phyloP scores from a whole-genome alignment of 2,113 vertebrate genomes.

The Tragelaphus scriptus region DNA sequence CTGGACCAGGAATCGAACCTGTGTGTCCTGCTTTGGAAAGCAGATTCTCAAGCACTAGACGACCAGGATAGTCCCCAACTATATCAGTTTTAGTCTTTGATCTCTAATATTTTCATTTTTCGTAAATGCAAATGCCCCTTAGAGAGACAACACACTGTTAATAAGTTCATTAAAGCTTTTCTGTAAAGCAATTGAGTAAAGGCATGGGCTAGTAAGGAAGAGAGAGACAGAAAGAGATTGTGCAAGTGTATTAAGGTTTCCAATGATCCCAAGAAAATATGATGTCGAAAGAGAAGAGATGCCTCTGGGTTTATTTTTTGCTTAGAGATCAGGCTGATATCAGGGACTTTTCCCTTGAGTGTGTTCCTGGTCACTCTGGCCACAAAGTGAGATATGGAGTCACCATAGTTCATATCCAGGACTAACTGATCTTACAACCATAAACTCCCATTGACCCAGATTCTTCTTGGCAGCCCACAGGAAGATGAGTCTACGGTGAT shows the following conservation, averaged over 20 bases:
- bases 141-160: background rate
- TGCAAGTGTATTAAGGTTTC: background rate
- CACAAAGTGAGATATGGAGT: background rate
- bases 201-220: background rate
- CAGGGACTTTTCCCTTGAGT: background rate
- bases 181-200: background rate
- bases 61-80: background rate
- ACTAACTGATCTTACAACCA: background rate
- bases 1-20: background rate
- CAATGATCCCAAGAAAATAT: background rate
- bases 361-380: background rate
- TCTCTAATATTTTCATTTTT: background rate
- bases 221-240: too few species aligned
- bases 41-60: background rate
- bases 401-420: background rate
- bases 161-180: background rate
- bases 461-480: background rate
- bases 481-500: background rate
- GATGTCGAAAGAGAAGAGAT: background rate
- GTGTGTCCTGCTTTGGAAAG: background rate
- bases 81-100: background rate
- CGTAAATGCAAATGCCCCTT: background rate
- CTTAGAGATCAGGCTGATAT: background rate
- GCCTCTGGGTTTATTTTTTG: background rate
- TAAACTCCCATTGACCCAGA: constrained; percentile 21